Evolutionary conservation across 53 echinoderm and acorn worm species (phyloP).

Genomic region (Luidia sarsii): DNA sequence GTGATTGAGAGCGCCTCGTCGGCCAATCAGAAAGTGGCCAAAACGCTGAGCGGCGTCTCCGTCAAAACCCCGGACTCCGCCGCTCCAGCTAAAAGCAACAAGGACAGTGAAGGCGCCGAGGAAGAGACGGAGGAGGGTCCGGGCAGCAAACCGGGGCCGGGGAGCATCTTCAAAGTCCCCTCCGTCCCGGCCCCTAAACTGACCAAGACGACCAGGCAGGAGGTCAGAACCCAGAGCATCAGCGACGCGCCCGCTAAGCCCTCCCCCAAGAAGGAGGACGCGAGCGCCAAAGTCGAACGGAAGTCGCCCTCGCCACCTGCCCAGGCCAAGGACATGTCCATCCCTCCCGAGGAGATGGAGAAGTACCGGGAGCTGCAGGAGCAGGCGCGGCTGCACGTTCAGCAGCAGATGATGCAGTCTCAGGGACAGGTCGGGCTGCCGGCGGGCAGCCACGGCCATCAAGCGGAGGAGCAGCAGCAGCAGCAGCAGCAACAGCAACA

Average conservation of each 20-base stretch:
- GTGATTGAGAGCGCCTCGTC: constrained; percentile 61
- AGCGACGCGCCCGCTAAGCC: not conserved
- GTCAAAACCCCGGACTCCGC: constrained; percentile 33
- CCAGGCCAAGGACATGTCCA: constrained; percentile 73
- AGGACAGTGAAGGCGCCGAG: constrained; percentile 7
- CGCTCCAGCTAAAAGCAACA: constrained; percentile 20
- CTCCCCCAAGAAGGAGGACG: constrained; percentile 27
- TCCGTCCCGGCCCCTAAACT: constrained; percentile 28
- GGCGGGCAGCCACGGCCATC: constrained; percentile 26
- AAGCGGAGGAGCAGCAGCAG: constrained; percentile 24
- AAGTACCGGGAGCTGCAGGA: constrained; percentile 94
- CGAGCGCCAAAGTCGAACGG: constrained; percentile 17
- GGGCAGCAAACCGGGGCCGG: constrained; percentile 20
- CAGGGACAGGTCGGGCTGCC: constrained; percentile 68
- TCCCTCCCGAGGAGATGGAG: constrained; percentile 97
- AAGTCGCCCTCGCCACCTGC: constrained; percentile 49
- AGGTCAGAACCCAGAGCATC: constrained; percentile 18
- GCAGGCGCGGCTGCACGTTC: constrained; percentile 92
- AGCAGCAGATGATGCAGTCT: constrained; percentile 93
- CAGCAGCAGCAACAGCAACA: no score
- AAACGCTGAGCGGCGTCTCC: constrained; percentile 12
- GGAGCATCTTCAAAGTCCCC: constrained; percentile 70
- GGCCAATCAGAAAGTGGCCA: constrained; percentile 4
- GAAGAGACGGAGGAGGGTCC: constrained; percentile 17
- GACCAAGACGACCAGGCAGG: not conserved